Base-by-base conservation (phyloP, 2,797 vertebrate species). In the Bradypus variegatus region DNA sequence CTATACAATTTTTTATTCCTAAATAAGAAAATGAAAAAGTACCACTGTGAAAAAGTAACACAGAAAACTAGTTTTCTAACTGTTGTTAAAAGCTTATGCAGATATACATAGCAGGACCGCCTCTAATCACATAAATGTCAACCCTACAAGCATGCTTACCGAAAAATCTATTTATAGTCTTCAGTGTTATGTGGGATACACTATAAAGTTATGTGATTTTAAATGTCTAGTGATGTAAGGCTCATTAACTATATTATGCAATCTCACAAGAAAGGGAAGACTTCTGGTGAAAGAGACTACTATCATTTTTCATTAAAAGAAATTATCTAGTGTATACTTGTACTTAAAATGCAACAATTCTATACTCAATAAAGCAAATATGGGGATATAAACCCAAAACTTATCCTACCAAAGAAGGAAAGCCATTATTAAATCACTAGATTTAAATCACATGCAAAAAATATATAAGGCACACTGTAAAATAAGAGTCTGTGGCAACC, bases 361-460 rank as follows among this genome's bases (percentile, higher is more conserved):
- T 75, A 75, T 4, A 67, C 13, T 82, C n/a, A 76, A 69, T 55
- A 92, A 92, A 78, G 48, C 58, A 85, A 65, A 78, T 53, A 36
- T 25, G 41, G 29, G 31, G 12, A 79, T 60, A 84, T 45, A 83
- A 91, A 50, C 65, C 14, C 91, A 69, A 85, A 82, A 36, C 8
- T 58, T 77, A 89, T 60, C 36, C 64, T 64, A 33, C 36, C 53
- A 86, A 83, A 77, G 31, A 80, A 80, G n/a, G 45, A 36, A 82
- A 86, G 38, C 31, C 48, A 7, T 33, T 69, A 58, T 11, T 73
- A 78, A 81, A 91, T 58, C 48, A 75, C 29, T 87, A 67, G 36
- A 76, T 86, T 88, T 84, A 89, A 93, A 84, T 84, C 25, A 53
- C 23, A n/a, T 14, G 10, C 2, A 69, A 90, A 82, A 92, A 88